phyloP scores from a whole-genome alignment of 1,140 invertebrate species.

The Trichoplusia ni region DNA sequence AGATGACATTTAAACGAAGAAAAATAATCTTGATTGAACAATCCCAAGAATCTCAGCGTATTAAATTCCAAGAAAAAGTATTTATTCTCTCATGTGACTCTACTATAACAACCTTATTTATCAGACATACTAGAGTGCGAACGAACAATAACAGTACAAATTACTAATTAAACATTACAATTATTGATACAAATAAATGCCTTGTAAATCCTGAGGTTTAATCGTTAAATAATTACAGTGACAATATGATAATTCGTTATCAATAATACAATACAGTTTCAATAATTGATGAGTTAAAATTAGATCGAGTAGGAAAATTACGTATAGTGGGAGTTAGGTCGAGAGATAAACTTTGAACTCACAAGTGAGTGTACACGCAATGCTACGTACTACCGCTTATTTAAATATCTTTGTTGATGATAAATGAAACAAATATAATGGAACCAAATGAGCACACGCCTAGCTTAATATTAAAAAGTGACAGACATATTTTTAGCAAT shows the following conservation, averaged over 20 bases:
- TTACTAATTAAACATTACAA: constrained; percentile 38
- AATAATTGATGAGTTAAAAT: constrained; percentile 55
- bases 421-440: constrained; percentile 32
- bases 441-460: constrained; percentile 8
- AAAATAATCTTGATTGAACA: too few species aligned
- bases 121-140: too few species aligned
- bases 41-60: too few species aligned
- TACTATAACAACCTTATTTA: too few species aligned
- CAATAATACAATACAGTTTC: constrained; percentile 17
- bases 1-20: too few species aligned
- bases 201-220: background rate
- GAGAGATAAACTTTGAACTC: constrained; percentile 62
- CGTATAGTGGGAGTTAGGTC: constrained; percentile 42
- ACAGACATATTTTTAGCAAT: too few species aligned
- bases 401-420: constrained; percentile 28
- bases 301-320: constrained; percentile 74
- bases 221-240: constrained; percentile 12
- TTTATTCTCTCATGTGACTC: too few species aligned
- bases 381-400: constrained; percentile 28
- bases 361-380: constrained; percentile 9
- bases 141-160: constrained; percentile 22
- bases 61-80: too few species aligned
- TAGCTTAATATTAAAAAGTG: too few species aligned
- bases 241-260: constrained; percentile 4
- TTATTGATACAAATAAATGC: background rate